Evolutionary conservation across 2,888 invertebrate species (phyloP), one percentile per base, ranked within the genome.

Genomic region (Lasioglossum pauxillum): DNA sequence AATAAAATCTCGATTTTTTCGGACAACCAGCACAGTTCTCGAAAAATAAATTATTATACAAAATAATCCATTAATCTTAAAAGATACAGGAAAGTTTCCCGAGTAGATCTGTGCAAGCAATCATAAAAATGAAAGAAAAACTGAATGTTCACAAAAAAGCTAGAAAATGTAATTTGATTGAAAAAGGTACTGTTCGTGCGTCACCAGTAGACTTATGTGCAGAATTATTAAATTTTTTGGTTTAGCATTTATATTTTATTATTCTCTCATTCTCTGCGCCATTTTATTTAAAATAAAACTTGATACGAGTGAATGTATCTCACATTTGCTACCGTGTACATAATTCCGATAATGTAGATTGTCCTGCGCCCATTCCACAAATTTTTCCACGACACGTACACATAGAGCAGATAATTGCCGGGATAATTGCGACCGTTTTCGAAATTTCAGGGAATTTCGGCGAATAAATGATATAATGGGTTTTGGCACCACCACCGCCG

Each of bases 361-460:
- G 14, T 14, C 5, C 60, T 27, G 60, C 27, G 60, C 60, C 27
- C n/a, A 60, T 27, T 27, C 60, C 60, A 14, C 14, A 60, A 27
- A 60, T 27, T 60, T 60, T 60, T 27, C 27, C 60, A 27, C 60
- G 60, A 27, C 27, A 5, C 14, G 5, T 0, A 60, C 57, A 60
- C 57, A 27, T 27, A 60, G n/a, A 60, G 57, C 27, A 14, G 57
- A 27, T 60, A 60, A 60, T 60, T 60, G 60, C 60, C 14, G 60
- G 27, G 27, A 60, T 60, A 60, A 60, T 60, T 60, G 60, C 60
- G 60, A 67, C 1, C 31, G 67, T 67, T 35, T 19, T 67, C 31
- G 35, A 67, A 67, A 67, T 67, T 67, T 67, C 67, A 67, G 67
- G 31, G 67, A 67, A 69, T 69, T 35, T 38, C 38, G 69, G 69